Evolutionary conservation across 2,797 vertebrate species (phyloP).

Genomic region (Pitangus sulphuratus): DNA sequence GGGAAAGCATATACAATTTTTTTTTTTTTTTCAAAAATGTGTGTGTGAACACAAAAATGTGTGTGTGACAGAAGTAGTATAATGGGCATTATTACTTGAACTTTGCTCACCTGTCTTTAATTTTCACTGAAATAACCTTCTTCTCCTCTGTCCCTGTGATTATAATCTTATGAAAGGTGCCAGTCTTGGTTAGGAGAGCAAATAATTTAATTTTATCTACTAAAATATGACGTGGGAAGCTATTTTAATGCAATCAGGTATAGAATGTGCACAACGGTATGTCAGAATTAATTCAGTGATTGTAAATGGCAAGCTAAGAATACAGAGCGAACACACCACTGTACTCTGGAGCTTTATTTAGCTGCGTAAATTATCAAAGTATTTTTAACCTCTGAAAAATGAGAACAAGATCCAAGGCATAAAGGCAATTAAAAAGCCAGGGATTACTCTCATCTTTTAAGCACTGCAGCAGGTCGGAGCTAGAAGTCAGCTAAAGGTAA

Average conservation of each 20-base stretch:
- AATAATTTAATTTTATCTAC: conserved; percentile 33
- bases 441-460: neutral
- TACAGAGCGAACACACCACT: conserved; percentile 4
- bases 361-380: conserved; percentile 58
- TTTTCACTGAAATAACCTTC: neutral
- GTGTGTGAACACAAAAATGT: too few species aligned
- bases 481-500: neutral
- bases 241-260: conserved; percentile 54
- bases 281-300: conserved; percentile 34
- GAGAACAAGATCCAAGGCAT: conserved; percentile 41
- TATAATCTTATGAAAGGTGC: neutral
- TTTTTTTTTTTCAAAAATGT: neutral
- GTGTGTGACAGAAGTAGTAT: neutral
- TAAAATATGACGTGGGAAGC: conserved; percentile 3
- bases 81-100: neutral
- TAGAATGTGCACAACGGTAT: neutral
- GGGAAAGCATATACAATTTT: neutral
- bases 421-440: conserved; percentile 44
- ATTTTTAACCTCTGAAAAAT: conserved; percentile 62
- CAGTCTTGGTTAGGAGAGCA: neutral
- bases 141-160: neutral
- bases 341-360: conserved; percentile 53
- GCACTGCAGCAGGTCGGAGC: neutral
- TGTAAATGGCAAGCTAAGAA: conserved; percentile 42
- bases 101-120: neutral